Evolutionary conservation across 92 coral and sea anemone genomes (phyloP).

Genomic region (Hydrozoanthus gracilis): DNA sequence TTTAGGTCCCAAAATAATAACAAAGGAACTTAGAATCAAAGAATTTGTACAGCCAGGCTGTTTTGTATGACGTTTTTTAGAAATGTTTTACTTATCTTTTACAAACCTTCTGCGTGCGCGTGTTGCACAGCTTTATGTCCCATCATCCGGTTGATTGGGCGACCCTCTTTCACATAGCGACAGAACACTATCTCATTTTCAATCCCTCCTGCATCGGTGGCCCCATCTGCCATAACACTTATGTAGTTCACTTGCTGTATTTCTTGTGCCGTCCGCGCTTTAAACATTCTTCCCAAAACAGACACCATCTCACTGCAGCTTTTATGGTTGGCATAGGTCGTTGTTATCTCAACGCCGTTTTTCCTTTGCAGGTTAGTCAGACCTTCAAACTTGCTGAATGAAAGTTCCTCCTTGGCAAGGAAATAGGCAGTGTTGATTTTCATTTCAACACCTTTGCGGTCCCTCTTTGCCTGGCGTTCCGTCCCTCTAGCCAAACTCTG

Average conservation of each 20-base stretch:
- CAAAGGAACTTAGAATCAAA: constrained; percentile 23
- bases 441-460: constrained; percentile 36
- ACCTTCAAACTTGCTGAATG: constrained; percentile 53
- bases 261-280: constrained; percentile 39
- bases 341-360: constrained; percentile 51
- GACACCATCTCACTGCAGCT: constrained; percentile 52
- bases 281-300: constrained; percentile 40
- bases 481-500: constrained; percentile 36
- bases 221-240: constrained; percentile 61
- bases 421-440: constrained; percentile 50
- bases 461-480: constrained; percentile 40
- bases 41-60: constrained; percentile 21
- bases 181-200: constrained; percentile 61
- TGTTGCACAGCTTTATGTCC: constrained; percentile 60
- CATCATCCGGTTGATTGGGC: constrained; percentile 50
- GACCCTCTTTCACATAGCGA: constrained; percentile 52
- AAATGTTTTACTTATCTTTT: constrained; percentile 31
- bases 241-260: constrained; percentile 42
- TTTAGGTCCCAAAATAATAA: constrained; percentile 20
- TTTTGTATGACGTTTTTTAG: constrained; percentile 1
- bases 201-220: constrained; percentile 54
- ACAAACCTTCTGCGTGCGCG: constrained; percentile 51
- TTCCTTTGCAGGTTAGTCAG: constrained; percentile 37
- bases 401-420: constrained; percentile 51
- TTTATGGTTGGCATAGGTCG: constrained; percentile 51